phyloP scores from a whole-genome alignment of 53 echinoderm and acorn worm genomes.

The Hippasteria phrygiana region DNA sequence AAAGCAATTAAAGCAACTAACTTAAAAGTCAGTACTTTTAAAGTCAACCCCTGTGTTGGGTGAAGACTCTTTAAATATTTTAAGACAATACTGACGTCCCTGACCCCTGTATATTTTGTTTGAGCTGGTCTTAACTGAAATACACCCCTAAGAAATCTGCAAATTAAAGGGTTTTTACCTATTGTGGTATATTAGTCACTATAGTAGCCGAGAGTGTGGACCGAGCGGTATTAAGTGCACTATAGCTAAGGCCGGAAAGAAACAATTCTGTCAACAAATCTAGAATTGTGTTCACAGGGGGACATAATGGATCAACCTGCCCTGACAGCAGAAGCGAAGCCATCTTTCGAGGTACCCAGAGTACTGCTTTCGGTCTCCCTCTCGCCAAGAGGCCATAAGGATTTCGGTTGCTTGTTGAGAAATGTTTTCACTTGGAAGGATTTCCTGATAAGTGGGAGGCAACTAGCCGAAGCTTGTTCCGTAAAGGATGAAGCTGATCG shows the following conservation, averaged over 20 bases:
- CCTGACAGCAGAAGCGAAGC: slow-evolving; percentile 6
- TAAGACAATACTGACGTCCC: slow-evolving; percentile 54
- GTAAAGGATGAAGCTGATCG: too few species aligned
- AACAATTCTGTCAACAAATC: slow-evolving; percentile 61
- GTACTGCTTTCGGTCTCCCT: not conserved
- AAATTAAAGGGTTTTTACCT: slow-evolving; percentile 52
- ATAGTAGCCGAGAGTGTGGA: not conserved
- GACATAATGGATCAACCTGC: slow-evolving; percentile 25
- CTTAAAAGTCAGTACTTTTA: slow-evolving; percentile 34
- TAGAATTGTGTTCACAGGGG: slow-evolving; percentile 33
- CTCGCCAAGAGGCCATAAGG: slow-evolving; percentile 65
- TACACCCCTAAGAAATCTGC: slow-evolving; percentile 63
- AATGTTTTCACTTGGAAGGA: too few species aligned
- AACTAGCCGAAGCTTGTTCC: too few species aligned
- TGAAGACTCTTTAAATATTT: not conserved
- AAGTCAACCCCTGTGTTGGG: not conserved
- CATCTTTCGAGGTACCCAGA: slow-evolving; percentile 26
- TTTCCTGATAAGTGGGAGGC: too few species aligned
- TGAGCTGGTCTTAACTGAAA: slow-evolving; percentile 55
- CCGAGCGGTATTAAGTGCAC: slow-evolving; percentile 61
- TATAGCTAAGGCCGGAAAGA: slow-evolving; percentile 28
- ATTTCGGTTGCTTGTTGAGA: slow-evolving; percentile 33
- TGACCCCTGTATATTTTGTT: slow-evolving; percentile 53
- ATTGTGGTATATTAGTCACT: not conserved
- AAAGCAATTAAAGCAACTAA: slow-evolving; percentile 8